phyloP scores from a whole-genome alignment of 2,797 vertebrate species.

The Lophius americanus region DNA sequence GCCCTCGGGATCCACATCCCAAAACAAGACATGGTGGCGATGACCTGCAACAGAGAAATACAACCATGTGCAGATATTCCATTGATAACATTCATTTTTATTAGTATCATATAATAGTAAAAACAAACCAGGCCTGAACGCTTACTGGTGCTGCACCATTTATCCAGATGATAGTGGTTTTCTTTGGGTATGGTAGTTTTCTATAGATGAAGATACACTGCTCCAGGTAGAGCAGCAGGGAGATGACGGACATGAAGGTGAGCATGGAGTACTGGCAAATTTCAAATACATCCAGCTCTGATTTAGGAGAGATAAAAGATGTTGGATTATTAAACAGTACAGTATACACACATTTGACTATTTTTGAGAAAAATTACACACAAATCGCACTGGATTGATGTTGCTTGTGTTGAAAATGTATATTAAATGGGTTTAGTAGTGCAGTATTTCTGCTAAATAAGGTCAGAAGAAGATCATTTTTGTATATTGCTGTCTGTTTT shows the following conservation, averaged over 20 bases:
- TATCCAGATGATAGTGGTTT: conserved; percentile 87
- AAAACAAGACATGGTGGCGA: conserved; percentile 86
- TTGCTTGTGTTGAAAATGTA: neutral
- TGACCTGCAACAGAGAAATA: conserved; percentile 77
- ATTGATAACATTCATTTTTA: neutral
- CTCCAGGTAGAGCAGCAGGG: conserved; percentile 86
- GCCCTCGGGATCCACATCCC: conserved; percentile 91
- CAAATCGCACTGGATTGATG: neutral
- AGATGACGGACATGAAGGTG: conserved; percentile 84
- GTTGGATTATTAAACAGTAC: neutral
- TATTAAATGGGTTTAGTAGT: neutral
- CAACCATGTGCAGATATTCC: neutral
- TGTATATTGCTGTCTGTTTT: too few relatives aligned
- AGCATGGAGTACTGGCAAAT: conserved; percentile 82
- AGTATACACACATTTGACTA: neutral
- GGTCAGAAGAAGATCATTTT: too few relatives aligned
- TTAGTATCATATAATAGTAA: neutral
- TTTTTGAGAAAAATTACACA: neutral
- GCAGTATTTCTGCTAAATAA: neutral
- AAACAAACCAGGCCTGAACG: neutral
- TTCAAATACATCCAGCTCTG: conserved; percentile 85
- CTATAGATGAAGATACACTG: conserved; percentile 84
- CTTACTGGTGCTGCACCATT: conserved; percentile 89
- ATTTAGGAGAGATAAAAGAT: neutral
- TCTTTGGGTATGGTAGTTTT: conserved; percentile 83